A percentile compares a stretch with the other conserved stretches of the same genome.
Evolutionary conservation across 2,888 invertebrate genomes (phyloP).

Genomic region (Podotricha telesiphe): DNA sequence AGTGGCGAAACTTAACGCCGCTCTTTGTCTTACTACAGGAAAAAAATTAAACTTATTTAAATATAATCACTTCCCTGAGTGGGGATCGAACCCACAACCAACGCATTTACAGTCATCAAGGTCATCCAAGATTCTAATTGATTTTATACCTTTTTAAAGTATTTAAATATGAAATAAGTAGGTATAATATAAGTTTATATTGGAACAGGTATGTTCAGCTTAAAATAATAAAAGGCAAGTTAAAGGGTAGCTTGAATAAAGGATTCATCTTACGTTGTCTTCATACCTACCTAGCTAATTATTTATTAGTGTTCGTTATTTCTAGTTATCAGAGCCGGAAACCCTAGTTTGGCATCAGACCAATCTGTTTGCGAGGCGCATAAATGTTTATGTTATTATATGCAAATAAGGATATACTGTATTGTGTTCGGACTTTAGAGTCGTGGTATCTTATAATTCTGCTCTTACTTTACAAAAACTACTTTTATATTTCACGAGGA

Average conservation of each 20-base stretch:
- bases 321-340: slow-evolving; percentile 46
- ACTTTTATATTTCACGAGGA: neutral
- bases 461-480: neutral
- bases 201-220: neutral
- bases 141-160: neutral
- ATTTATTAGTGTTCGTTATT: slow-evolving; percentile 45
- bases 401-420: slow-evolving; percentile 39
- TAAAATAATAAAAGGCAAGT: no score
- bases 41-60: no score
- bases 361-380: slow-evolving; percentile 41
- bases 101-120: no score
- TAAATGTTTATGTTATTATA: slow-evolving; percentile 45
- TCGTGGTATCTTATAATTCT: slow-evolving; percentile 10
- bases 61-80: no score
- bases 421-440: slow-evolving; percentile 16
- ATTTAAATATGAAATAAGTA: neutral
- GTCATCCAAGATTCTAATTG: neutral
- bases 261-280: slow-evolving; percentile 10
- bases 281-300: slow-evolving; percentile 34
- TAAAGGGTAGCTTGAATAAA: neutral
- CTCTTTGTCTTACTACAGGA: no score
- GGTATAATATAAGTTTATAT: neutral
- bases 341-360: slow-evolving; percentile 47
- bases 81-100: no score
- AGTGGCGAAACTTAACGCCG: no score